A percentile compares a stretch with the other conserved stretches of the same genome.
Conservation (phyloP, 2,888 invertebrate species). For the Ophion obscuratus region DNA sequence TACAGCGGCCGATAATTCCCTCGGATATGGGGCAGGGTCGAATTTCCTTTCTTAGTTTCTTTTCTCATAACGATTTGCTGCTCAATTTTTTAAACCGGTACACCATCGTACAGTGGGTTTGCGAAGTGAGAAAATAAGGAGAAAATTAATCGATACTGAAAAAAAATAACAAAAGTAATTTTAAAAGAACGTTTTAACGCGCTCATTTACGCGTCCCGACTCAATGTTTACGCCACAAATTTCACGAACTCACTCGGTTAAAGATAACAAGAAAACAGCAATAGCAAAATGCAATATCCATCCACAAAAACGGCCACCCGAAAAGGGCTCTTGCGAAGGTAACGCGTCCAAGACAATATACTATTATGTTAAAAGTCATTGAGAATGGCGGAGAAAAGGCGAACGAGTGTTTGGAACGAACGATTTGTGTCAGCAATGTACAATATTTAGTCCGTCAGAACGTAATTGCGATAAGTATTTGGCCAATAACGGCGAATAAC, state of each 20-base stretch:
- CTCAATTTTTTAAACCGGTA: not conserved
- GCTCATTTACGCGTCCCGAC: not conserved
- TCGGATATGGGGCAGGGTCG: not conserved
- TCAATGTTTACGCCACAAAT: not conserved
- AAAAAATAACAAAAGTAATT: not conserved
- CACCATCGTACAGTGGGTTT: not conserved
- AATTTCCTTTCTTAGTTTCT: not conserved
- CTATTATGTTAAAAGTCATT: conserved; percentile 48
- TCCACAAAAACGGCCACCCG: conserved; percentile 75
- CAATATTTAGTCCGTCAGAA: conserved; percentile 73
- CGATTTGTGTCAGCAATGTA: conserved; percentile 63
- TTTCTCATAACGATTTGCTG: not conserved
- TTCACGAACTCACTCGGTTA: conserved; percentile 4
- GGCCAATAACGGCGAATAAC: conserved; percentile 63
- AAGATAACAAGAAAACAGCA: conserved; percentile 48
- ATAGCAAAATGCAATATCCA: conserved; percentile 72
- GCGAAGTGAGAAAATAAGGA: not conserved
- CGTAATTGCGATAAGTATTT: conserved; percentile 60
- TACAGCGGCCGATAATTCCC: not conserved
- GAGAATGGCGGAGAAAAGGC: conserved; percentile 35
- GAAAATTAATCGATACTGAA: not conserved
- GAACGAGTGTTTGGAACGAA: conserved; percentile 50
- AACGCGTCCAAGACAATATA: conserved; percentile 71
- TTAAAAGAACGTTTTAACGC: not conserved
- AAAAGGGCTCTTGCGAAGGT: conserved; percentile 39